Evolutionary conservation across 2,797 vertebrate genomes (phyloP).

Genomic region (Oophaga sylvatica): DNA sequence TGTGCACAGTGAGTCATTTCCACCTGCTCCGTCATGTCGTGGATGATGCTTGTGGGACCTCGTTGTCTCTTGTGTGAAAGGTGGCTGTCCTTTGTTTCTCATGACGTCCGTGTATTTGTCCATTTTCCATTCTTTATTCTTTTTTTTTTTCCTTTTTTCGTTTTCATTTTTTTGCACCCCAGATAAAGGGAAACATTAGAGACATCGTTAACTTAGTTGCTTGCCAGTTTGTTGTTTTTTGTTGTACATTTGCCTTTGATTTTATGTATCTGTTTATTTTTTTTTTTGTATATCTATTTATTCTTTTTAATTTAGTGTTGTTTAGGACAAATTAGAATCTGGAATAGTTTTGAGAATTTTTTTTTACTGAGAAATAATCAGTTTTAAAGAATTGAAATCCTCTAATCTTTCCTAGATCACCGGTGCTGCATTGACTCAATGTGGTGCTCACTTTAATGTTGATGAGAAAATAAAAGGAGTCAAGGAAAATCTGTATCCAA

Average conservation of each 20-base stretch:
- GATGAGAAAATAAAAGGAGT: constrained; percentile 71
- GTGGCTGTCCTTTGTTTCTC: constrained; percentile 91
- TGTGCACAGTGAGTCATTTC: constrained; percentile 98
- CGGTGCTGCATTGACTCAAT: constrained; percentile 63
- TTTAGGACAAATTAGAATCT: constrained; percentile 92
- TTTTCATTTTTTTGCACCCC: constrained; percentile 82
- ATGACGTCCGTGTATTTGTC: constrained; percentile 84
- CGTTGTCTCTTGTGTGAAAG: constrained; percentile 87
- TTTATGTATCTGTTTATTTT: constrained; percentile 63
- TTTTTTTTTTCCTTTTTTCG: constrained; percentile 82
- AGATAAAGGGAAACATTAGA: constrained; percentile 84
- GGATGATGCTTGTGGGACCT: constrained; percentile 95
- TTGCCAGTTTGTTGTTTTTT: constrained; percentile 91
- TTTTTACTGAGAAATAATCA: constrained; percentile 75
- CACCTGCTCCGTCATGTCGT: constrained; percentile 98
- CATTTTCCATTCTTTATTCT: constrained; percentile 84
- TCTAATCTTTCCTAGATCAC: constrained; percentile 15
- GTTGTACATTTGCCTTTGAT: constrained; percentile 86
- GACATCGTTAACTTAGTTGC: constrained; percentile 84
- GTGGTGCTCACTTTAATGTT: constrained; percentile 71
- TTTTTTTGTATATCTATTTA: constrained; percentile 18
- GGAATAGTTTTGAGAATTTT: background rate
- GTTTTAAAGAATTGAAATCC: constrained; percentile 65
- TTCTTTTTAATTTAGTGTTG: constrained; percentile 87
- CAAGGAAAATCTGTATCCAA: constrained; percentile 67